These are phyloP conservation scores for Gymnocheta viridis DNA, from an alignment of 2,888 invertebrate genomes.

Conservation along the genomic window DNA sequence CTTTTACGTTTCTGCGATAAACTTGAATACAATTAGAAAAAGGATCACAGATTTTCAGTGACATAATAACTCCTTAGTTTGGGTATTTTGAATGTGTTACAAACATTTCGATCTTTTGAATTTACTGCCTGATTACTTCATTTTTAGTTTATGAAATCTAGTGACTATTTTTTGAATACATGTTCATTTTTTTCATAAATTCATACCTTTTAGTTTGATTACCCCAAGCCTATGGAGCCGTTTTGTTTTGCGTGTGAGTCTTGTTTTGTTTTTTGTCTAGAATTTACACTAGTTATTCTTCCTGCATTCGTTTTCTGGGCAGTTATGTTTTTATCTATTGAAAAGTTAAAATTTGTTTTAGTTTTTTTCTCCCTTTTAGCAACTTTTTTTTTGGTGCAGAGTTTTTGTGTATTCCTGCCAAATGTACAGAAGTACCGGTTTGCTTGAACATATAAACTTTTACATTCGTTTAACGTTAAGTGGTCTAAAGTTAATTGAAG, in stretches of 20 bases:
- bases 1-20: too few relatives aligned
- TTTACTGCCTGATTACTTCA: background rate
- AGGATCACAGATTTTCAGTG: too few relatives aligned
- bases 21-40: too few relatives aligned
- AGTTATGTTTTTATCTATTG: conserved; percentile 55
- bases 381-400: background rate
- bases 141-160: conserved; percentile 12
- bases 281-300: background rate
- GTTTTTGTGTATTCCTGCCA: conserved; percentile 1
- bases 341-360: conserved; percentile 34
- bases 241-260: conserved; percentile 23
- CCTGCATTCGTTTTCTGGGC: background rate
- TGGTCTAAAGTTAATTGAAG: conserved; percentile 68
- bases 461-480: conserved; percentile 58
- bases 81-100: background rate
- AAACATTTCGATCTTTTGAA: background rate
- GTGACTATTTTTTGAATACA: conserved; percentile 2
- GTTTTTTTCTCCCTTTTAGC: background rate
- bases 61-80: too few relatives aligned
- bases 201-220: conserved; percentile 64
- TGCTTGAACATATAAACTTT: background rate
- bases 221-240: conserved; percentile 37
- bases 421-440: background rate
- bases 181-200: conserved; percentile 33
- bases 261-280: conserved; percentile 15